Evolutionary conservation across 2,888 invertebrate genomes (phyloP).

Genomic region (Sphaerophoria taeniata): DNA sequence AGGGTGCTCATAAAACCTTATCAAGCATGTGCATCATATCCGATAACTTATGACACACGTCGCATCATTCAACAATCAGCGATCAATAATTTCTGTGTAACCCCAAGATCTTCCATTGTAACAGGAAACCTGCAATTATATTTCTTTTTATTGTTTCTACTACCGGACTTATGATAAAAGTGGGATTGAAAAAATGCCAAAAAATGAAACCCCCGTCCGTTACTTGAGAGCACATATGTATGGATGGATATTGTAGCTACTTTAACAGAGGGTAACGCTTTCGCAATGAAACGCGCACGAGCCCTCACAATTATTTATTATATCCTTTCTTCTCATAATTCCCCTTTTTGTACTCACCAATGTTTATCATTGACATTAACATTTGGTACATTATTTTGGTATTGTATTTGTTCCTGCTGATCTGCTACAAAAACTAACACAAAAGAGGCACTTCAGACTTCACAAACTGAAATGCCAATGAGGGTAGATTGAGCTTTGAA

Average conservation of each 20-base stretch:
- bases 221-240: neutral
- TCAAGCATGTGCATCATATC: conserved; percentile 70
- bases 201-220: conserved; percentile 63
- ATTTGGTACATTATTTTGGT: conserved; percentile 52
- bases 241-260: conserved; percentile 1
- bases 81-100: neutral
- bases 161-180: conserved; percentile 57
- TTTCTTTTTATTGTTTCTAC: conserved; percentile 71
- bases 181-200: conserved; percentile 68
- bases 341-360: conserved; percentile 35
- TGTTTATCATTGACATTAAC: conserved; percentile 53
- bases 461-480: conserved; percentile 54
- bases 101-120: conserved; percentile 39
- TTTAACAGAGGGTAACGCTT: conserved; percentile 38
- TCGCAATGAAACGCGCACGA: conserved; percentile 42
- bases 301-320: conserved; percentile 47
- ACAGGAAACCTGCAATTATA: conserved; percentile 71
- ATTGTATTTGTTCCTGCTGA: conserved; percentile 64
- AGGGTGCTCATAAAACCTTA: conserved; percentile 33
- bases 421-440: conserved; percentile 65
- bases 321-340: conserved; percentile 41
- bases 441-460: conserved; percentile 71
- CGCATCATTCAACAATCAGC: conserved; percentile 36
- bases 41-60: conserved; percentile 67
- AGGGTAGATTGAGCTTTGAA: conserved; percentile 41